These are phyloP conservation scores for Zaprionus nigranus DNA, from an alignment of 1,140 invertebrate genomes.

Conservation along the genomic window DNA sequence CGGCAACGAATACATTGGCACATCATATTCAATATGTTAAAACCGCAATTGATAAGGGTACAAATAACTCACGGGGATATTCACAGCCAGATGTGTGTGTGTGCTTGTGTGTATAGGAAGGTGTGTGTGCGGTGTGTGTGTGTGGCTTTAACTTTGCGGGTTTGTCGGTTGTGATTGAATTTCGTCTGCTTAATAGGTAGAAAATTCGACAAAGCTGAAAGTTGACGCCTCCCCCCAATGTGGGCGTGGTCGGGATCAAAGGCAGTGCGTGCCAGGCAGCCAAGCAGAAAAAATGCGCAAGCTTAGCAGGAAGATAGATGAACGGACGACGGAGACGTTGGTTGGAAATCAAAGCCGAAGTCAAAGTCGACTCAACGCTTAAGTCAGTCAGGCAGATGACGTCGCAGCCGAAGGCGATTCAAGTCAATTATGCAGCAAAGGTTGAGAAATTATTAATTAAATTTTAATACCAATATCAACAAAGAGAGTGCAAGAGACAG, in stretches of 20 bases:
- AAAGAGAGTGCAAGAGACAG: constrained; percentile 13
- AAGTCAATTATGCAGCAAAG: constrained; percentile 70
- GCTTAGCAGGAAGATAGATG: constrained; percentile 39
- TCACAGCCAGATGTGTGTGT: background rate
- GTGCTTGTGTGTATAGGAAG: background rate
- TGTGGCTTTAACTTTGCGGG: constrained; percentile 28
- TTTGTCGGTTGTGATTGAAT: constrained; percentile 72
- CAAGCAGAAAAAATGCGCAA: constrained; percentile 70
- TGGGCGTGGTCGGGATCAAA: constrained; percentile 47
- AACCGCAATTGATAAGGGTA: constrained; percentile 76
- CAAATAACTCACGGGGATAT: constrained; percentile 45
- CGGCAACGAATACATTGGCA: constrained; percentile 57
- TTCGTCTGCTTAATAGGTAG: constrained; percentile 81
- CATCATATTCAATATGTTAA: constrained; percentile 78
- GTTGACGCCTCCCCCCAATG: constrained; percentile 36
- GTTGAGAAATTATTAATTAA: constrained; percentile 73
- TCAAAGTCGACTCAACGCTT: constrained; percentile 58
- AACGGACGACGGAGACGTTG: constrained; percentile 1
- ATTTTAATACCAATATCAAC: constrained; percentile 67
- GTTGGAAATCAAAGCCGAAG: constrained; percentile 41
- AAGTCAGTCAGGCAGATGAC: constrained; percentile 28
- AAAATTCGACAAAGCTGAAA: constrained; percentile 73
- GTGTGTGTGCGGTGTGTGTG: constrained; percentile 13
- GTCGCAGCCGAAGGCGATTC: constrained; percentile 61
- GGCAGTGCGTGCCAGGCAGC: constrained; percentile 61